phyloP scores from a whole-genome alignment of 2,113 vertebrate genomes.

The Hydrolagus affinis region DNA sequence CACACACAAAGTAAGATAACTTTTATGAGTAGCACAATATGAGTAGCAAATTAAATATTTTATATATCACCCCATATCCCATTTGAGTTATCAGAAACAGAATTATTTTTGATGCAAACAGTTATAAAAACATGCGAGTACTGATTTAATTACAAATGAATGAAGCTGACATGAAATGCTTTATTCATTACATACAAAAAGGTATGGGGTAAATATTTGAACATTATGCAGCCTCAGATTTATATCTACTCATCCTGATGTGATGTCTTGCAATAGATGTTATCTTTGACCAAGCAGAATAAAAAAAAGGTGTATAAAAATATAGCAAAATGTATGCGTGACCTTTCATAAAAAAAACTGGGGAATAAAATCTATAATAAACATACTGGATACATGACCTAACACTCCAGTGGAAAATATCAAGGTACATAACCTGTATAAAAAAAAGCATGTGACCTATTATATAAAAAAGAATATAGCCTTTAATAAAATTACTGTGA shows the following conservation, averaged over 20 bases:
- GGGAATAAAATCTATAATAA: too few relatives aligned
- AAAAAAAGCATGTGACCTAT: too few relatives aligned
- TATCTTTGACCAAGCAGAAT: neutral
- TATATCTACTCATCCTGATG: neutral
- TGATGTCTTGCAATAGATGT: neutral
- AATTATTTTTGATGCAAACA: neutral
- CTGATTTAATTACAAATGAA: neutral
- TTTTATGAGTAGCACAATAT: neutral
- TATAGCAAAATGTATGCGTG: neutral
- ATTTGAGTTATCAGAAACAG: neutral
- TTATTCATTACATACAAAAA: neutral
- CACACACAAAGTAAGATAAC: neutral
- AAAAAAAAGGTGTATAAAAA: neutral
- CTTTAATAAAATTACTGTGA: too few relatives aligned
- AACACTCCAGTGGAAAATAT: too few relatives aligned
- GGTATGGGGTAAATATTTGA: slow-evolving; percentile 5
- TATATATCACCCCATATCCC: neutral
- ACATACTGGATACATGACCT: too few relatives aligned
- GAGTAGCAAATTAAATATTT: neutral
- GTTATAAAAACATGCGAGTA: neutral
- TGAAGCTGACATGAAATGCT: neutral
- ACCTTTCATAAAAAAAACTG: neutral
- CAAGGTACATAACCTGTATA: too few relatives aligned
- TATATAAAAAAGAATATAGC: too few relatives aligned
- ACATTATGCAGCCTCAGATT: neutral